These are phyloP conservation scores for Hypomesus transpacificus DNA, from an alignment of 2,113 vertebrate species.

Conservation along the genomic window DNA sequence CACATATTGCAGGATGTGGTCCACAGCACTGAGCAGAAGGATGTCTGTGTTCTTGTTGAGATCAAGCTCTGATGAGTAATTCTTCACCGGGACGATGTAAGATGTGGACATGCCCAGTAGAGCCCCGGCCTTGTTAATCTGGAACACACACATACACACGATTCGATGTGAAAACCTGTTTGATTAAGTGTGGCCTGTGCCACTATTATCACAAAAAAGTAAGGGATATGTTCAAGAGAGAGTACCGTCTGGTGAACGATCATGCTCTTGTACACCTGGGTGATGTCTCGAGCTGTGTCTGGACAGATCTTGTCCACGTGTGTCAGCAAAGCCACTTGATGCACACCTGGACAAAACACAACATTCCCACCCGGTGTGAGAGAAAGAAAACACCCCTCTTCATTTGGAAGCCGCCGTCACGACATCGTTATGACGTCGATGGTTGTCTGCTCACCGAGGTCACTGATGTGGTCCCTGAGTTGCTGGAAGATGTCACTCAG, in stretches of 20 bases:
- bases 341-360: conserved; percentile 53
- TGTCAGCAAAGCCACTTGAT: conserved; percentile 69
- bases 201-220: neutral
- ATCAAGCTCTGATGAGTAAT: conserved; percentile 63
- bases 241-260: conserved; percentile 47
- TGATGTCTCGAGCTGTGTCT: conserved; percentile 40
- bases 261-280: conserved; percentile 52
- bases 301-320: conserved; percentile 61
- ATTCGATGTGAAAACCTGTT: neutral
- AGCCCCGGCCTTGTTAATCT: conserved; percentile 57
- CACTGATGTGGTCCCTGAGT: conserved; percentile 66
- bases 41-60: conserved; percentile 56
- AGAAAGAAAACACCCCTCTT: neutral
- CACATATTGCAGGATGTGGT: conserved; percentile 68
- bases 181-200: too few species aligned
- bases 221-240: neutral
- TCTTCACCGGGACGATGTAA: conserved; percentile 69
- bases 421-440: neutral
- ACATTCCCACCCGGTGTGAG: neutral
- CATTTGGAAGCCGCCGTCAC: too few species aligned
- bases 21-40: conserved; percentile 65
- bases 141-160: conserved; percentile 20
- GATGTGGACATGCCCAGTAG: conserved; percentile 68
- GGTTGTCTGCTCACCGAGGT: conserved; percentile 60
- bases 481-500: conserved; percentile 50